Base-by-base conservation (phyloP, 1,140 invertebrate genomes). In the Stegodyphus dumicola region DNA sequence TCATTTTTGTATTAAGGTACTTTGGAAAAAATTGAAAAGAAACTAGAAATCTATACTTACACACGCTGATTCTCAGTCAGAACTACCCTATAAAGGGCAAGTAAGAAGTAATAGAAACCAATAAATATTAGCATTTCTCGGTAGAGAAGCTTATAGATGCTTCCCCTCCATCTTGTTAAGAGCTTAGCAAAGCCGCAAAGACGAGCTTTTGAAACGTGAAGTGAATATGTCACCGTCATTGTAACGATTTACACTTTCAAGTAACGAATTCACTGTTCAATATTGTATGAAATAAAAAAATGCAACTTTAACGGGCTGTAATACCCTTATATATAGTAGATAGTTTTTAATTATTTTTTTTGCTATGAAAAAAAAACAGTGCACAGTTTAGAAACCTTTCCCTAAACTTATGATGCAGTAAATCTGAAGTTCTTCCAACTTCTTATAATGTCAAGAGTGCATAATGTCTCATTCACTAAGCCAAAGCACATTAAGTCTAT, bases 221-320 rank as follows among this genome's bases (percentile, higher is more conserved):
- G 78, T 6, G 88, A 89, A 85, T 90, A 90, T 10, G 89, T 90
- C 7, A 90, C 86, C 10, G 89, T 90, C 89, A 90, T 90, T 15
- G 49, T 60, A 53, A 6, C 11, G 10, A 60, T 15, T 60, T 33
- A 33, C 33, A 33, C 33, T 33, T 33, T 33, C 33, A 33, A 33
- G 33, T 33, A 1, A 33, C 33, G 3, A 33, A 33, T 33, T 33
- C 3, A 1, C 33, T 33, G 33, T 3, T 33, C 3, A 3, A 33
- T 33, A 33, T 33, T 33, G 33, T 33, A 33, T 33, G 33, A 33
- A 33, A 33, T 33, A 33, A 1, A 33, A 33, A 33, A 3, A 33
- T 33, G 33, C 33, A 33, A 33, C 33, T 33, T 33, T 33, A n/a
- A 33, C 33, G 33, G 33, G 33, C 33, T 1, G 33, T 33, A 33